Percentiles rank a stretch among this genome's conserved stretches.
phyloP scores from a whole-genome alignment of 2,797 vertebrate species.

The Rallus crepitans region DNA sequence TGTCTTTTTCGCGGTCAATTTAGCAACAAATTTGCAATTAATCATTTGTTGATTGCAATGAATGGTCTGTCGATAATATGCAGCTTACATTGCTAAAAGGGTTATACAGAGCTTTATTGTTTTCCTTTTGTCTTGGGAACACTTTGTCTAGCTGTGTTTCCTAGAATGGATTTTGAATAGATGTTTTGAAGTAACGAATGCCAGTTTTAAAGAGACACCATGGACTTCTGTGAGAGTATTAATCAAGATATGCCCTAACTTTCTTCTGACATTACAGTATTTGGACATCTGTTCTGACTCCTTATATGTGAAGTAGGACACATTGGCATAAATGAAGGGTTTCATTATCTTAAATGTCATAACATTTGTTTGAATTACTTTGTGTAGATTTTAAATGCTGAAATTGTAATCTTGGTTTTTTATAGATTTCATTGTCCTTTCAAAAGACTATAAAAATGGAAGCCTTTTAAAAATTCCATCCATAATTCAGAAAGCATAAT shows the following conservation, averaged over 20 bases:
- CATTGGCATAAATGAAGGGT: constrained; percentile 79
- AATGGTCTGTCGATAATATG: constrained; percentile 78
- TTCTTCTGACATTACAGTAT: constrained; percentile 81
- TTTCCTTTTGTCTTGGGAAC: constrained; percentile 77
- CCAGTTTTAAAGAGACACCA: constrained; percentile 80
- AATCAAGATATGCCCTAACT: constrained; percentile 82
- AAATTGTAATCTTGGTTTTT: constrained; percentile 77
- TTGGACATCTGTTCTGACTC: constrained; percentile 84
- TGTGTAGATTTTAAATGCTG: constrained; percentile 81
- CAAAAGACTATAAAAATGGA: constrained; percentile 62
- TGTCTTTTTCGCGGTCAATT: constrained; percentile 75
- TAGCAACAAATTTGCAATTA: constrained; percentile 82
- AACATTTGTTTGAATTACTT: constrained; percentile 86
- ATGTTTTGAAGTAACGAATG: constrained; percentile 74
- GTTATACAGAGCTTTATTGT: constrained; percentile 76
- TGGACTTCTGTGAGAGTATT: constrained; percentile 73
- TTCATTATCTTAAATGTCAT: constrained; percentile 87
- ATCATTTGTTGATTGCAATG: constrained; percentile 80
- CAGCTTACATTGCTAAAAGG: constrained; percentile 77
- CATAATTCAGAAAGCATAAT: constrained; percentile 76
- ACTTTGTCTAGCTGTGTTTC: constrained; percentile 77
- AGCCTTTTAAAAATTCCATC: constrained; percentile 68
- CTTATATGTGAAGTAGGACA: constrained; percentile 80
- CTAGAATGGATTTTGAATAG: constrained; percentile 79
- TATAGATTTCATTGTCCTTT: constrained; percentile 80